Conservation (phyloP, 2,888 invertebrate species). For the Heteromurus nitidus region DNA sequence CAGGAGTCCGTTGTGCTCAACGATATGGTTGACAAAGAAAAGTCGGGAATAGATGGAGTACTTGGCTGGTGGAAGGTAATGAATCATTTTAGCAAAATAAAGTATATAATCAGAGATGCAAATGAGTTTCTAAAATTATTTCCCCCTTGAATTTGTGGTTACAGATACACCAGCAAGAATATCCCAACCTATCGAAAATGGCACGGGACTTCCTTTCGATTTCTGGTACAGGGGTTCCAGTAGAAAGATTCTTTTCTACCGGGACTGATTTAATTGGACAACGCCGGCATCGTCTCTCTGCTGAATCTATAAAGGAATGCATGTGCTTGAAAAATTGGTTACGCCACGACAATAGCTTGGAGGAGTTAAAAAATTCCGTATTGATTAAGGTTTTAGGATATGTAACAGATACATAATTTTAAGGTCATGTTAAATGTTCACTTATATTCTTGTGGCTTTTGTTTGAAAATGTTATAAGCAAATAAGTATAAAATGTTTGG, state of each 20-base stretch:
- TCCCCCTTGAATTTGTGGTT: background rate
- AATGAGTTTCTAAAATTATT: too few relatives aligned
- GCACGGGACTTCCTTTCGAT: constrained; percentile 50
- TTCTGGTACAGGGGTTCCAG: constrained; percentile 55
- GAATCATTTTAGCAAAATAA: too few relatives aligned
- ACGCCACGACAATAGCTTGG: too few relatives aligned
- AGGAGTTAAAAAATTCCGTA: too few relatives aligned
- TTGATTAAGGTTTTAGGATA: too few relatives aligned
- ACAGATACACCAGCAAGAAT: constrained; percentile 21
- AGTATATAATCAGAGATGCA: too few relatives aligned
- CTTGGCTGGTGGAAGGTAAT: constrained; percentile 21
- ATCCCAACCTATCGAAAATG: constrained; percentile 54
- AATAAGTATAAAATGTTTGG: too few relatives aligned
- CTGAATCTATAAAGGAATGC: constrained; percentile 1
- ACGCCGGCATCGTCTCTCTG: background rate
- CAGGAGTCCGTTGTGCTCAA: background rate
- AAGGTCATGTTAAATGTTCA: too few relatives aligned
- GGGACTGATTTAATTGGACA: constrained; percentile 35
- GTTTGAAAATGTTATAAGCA: too few relatives aligned
- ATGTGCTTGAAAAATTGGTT: constrained; percentile 3
- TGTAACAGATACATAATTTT: too few relatives aligned
- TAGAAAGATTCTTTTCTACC: constrained; percentile 56
- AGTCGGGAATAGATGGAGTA: background rate
- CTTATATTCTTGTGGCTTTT: too few relatives aligned
- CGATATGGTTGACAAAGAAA: background rate